Base-by-base conservation (phyloP, 2,113 vertebrate genomes). In the Pachypanchax playfairii region DNA sequence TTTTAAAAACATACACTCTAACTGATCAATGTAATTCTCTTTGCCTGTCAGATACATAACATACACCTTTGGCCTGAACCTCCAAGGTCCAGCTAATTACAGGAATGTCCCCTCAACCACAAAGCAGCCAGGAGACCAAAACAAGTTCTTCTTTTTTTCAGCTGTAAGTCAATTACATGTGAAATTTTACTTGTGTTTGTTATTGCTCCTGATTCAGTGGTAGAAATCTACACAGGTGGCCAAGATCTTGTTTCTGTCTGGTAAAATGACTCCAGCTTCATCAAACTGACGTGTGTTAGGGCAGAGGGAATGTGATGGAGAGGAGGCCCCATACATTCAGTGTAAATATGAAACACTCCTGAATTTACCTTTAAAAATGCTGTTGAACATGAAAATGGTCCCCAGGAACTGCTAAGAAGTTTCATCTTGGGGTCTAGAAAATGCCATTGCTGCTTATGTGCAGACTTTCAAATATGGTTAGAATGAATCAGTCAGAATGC, bases 211-310 rank as follows among this genome's bases (percentile, higher is more conserved):
- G 65, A 65, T 68, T 80, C 26, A 42, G 53, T 13, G 33, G 56
- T 22, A 61, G 53, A 56, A 46, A 44, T 70, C 43, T 8, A 51
- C 38, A 48, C 35, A 25, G 51, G 31, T 47, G 69, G 71, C 73
- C 77, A 70, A 61, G 68, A 70, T 66, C 54, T 56, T 64, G 52
- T 55, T 80, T 66, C 52, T 48, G 58, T 38, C 48, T 65, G 67
- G 52, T 17, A 66, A 44, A 70, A 24, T 44, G 57, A 25, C 51
- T 67, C 54, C 52, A 44, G 31, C 29, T 76, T 49, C 36, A 36
- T 70, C 53, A 80, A 59, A 69, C 35, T 66, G 59, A 71, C 53
- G 48, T 29, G 43, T 72, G 52, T 74, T 39, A 50, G 39, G 58
- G 55, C 69, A 49, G 35, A 55, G 57, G 53, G 42, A 65, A 55